Evolutionary conservation across 1,140 invertebrate species (phyloP), one percentile per base, ranked within the genome.

Genomic region (Pollicipes pollicipes): DNA sequence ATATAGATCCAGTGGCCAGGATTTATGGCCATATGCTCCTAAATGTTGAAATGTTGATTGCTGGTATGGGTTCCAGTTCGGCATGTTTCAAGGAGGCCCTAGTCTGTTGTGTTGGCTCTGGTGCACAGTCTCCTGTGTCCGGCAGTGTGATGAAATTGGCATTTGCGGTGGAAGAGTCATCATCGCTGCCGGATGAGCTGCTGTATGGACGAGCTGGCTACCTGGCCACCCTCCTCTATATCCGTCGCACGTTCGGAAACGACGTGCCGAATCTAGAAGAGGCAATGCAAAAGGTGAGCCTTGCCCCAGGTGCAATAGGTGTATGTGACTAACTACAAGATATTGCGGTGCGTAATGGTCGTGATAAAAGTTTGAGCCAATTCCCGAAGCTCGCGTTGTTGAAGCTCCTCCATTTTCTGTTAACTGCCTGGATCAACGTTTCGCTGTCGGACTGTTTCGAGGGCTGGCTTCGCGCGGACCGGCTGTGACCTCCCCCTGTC

Each of bases 201-300:
- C 79, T 95, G 13, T 93, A 91, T 83, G 92, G 93, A 28, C 83
- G 90, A 77, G 84, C 83, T 77, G 93, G 93, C 30, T 94, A 90
- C 80, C 79, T 96, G n/a, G 91, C 85, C 82, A 80, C 88, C 64
- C 79, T 91, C 27, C 77, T 87, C 71, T 30, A 66, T 66, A n/a
- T 66, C 16, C 31, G 26, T 28, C 16, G 16, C 29, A 24, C 31
- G 29, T 17, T 28, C 24, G 26, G 27, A 58, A 24, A 64, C 37
- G 16, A 27, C 37, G 31, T 27, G 8, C 21, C 71, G 26, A 17
- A 30, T 17, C 29, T 72, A 3, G 58, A 64, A 6, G 67, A 29
- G 8, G 6, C 21, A 17, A 27, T 37, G 29, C 16, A 72, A 17
- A 26, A 70, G 29, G 66, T 70, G 10, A 69, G 3, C 3, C 6